Conservation (phyloP, 2,797 vertebrate species). For the Mormyrops attenuatus region DNA sequence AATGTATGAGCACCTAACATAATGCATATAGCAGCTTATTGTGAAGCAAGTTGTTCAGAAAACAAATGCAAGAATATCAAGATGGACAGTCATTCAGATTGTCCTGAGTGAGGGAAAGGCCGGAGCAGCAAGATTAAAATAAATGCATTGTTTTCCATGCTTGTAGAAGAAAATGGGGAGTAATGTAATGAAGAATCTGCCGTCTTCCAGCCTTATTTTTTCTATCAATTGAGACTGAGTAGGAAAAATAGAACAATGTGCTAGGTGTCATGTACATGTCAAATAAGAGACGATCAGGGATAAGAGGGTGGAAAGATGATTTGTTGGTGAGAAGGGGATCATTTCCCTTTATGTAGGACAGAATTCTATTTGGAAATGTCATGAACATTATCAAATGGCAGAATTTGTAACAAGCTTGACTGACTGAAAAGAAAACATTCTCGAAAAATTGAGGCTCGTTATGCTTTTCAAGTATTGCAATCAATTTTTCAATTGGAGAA, state of each 20-base stretch:
- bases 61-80: conserved; percentile 35
- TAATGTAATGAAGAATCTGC: conserved; percentile 24
- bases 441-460: not conserved
- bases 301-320: not conserved
- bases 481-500: not conserved
- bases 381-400: not conserved
- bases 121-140: conserved; percentile 25
- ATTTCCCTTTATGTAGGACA: not conserved
- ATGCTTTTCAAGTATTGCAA: not conserved
- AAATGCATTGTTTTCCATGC: conserved; percentile 30
- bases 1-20: conserved; percentile 31
- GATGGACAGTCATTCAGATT: conserved; percentile 33
- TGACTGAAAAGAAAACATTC: not conserved
- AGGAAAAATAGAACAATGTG: not conserved
- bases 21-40: conserved; percentile 33
- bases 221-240: conserved; percentile 13
- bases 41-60: conserved; percentile 33
- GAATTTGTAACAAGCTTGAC: conserved; percentile 8
- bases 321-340: not conserved
- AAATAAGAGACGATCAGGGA: not conserved
- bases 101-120: conserved; percentile 17
- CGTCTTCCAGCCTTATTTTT: conserved; percentile 9
- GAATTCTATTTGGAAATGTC: conserved; percentile 13
- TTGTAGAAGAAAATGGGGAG: conserved; percentile 15
- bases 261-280: not conserved